phyloP scores from a whole-genome alignment of 2,113 vertebrate species.

The Rostratula benghalensis region DNA sequence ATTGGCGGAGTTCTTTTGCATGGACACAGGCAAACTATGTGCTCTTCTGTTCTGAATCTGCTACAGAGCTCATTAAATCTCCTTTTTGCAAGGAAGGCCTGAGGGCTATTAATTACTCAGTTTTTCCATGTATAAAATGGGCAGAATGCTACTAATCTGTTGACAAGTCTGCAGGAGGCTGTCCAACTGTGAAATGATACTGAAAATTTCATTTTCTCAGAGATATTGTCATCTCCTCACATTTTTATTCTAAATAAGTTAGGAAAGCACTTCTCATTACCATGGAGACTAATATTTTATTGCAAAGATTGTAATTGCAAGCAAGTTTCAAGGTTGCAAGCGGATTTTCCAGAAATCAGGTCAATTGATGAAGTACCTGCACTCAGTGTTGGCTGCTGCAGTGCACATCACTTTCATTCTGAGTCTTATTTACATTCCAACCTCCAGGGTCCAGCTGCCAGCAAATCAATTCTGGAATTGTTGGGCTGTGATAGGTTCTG shows the following conservation, averaged over 20 bases:
- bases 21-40: neutral
- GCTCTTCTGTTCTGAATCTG: neutral
- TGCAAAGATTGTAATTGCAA: slow-evolving; percentile 55
- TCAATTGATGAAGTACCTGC: slow-evolving; percentile 63
- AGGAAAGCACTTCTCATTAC: slow-evolving; percentile 52
- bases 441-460: slow-evolving; percentile 32
- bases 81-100: slow-evolving; percentile 16
- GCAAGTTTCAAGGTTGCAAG: slow-evolving; percentile 44
- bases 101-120: slow-evolving; percentile 54
- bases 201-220: slow-evolving; percentile 60
- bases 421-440: slow-evolving; percentile 63
- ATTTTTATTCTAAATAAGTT: slow-evolving; percentile 7
- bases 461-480: slow-evolving; percentile 62
- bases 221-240: slow-evolving; percentile 32
- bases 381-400: slow-evolving; percentile 3
- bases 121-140: slow-evolving; percentile 41
- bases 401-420: slow-evolving; percentile 35
- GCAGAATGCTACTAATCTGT: slow-evolving; percentile 53
- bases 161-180: slow-evolving; percentile 54
- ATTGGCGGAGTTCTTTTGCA: neutral
- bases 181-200: slow-evolving; percentile 62
- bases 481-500: slow-evolving; percentile 44
- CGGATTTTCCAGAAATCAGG: slow-evolving; percentile 42
- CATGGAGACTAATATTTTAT: slow-evolving; percentile 65
- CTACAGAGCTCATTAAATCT: slow-evolving; percentile 58